Percentiles rank a stretch among this genome's conserved stretches.
phyloP scores from a whole-genome alignment of 1,140 invertebrate genomes.

The Cyclina sinensis region DNA sequence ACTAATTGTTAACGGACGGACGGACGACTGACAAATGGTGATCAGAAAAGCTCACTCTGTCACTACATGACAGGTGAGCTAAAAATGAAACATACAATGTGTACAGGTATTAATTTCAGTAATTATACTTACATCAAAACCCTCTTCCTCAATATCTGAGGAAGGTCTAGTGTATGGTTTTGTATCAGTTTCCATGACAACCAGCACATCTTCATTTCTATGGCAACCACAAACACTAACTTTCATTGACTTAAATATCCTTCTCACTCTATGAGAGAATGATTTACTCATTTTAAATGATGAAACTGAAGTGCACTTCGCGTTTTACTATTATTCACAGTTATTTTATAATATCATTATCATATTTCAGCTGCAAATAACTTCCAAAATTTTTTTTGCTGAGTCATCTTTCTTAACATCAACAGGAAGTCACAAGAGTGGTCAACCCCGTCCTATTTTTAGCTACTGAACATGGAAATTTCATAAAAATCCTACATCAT shows the following conservation, averaged over 20 bases:
- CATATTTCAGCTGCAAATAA: neutral
- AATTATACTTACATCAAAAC: neutral
- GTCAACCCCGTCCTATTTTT: too few relatives aligned
- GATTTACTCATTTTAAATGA: conserved; percentile 18
- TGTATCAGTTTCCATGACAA: conserved; percentile 37
- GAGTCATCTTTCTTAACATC: neutral
- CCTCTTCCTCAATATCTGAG: neutral
- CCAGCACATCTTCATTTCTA: conserved; percentile 43
- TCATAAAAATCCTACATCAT: too few relatives aligned
- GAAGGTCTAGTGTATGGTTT: conserved; percentile 13
- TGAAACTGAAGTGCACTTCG: neutral
- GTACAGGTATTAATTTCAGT: too few relatives aligned
- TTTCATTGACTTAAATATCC: conserved; percentile 48
- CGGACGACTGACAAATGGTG: too few relatives aligned
- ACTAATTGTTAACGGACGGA: too few relatives aligned
- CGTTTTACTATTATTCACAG: too few relatives aligned
- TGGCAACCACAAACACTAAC: conserved; percentile 50
- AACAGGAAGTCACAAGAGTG: neutral
- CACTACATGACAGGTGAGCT: too few relatives aligned
- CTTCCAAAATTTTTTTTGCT: neutral
- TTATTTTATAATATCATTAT: neutral
- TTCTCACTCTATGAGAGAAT: conserved; percentile 34
- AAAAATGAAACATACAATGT: too few relatives aligned
- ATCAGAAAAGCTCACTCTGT: too few relatives aligned
- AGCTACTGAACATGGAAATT: too few relatives aligned